phyloP scores from a whole-genome alignment of 30 jellyfish, hydroid and myxozoan species.

The Pelagia noctiluca region DNA sequence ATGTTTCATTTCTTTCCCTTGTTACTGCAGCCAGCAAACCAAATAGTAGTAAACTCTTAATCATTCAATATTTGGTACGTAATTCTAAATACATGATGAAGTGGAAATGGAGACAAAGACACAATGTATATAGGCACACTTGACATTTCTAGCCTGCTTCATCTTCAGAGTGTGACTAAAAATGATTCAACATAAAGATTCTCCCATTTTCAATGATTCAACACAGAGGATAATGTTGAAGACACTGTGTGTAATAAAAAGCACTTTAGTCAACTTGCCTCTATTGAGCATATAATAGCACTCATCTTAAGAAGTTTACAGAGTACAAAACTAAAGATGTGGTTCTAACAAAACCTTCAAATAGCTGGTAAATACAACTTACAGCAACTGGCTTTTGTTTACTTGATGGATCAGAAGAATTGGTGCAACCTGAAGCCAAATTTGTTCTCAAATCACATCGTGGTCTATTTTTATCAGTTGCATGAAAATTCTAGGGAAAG shows the following conservation, averaged over 20 bases:
- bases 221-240: neutral
- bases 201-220: neutral
- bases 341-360: neutral
- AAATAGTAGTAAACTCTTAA: no score
- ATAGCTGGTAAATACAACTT: neutral
- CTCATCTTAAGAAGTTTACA: neutral
- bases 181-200: neutral
- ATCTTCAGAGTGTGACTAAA: no score
- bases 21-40: no score
- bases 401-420: constrained; percentile 17
- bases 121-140: no score
- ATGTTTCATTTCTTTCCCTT: no score
- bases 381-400: neutral
- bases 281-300: neutral
- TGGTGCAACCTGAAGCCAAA: constrained; percentile 30
- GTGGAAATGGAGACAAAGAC: no score
- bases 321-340: neutral
- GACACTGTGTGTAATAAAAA: no score
- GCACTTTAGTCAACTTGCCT: neutral
- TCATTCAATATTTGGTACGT: no score
- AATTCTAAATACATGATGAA: no score
- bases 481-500: constrained; percentile 28
- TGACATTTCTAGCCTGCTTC: no score
- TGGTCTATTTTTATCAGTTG: constrained; percentile 50
- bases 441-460: constrained; percentile 55